phyloP scores from a whole-genome alignment of 1,140 invertebrate species.

The Drosophila asahinai region DNA sequence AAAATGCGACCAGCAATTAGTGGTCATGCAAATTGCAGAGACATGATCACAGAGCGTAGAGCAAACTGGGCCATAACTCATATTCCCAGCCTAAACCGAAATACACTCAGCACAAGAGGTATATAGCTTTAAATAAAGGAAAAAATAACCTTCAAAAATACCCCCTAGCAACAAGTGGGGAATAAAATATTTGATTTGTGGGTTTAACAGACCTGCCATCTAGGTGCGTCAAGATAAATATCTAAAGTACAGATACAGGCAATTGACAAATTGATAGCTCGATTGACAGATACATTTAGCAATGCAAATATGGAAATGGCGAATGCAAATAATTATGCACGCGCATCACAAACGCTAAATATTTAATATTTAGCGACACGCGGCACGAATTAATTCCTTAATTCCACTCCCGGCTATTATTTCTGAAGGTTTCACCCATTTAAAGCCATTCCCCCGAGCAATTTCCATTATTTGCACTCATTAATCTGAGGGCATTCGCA shows the following conservation, averaged over 20 bases:
- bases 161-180: conserved; percentile 1
- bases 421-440: conserved; percentile 1
- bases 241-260: conserved; percentile 24
- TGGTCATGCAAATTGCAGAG: conserved; percentile 60
- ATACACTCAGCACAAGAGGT: conserved; percentile 14
- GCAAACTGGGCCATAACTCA: conserved; percentile 46
- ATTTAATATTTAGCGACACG: conserved; percentile 17
- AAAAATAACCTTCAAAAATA: not conserved
- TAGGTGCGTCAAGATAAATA: conserved; percentile 25
- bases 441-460: not conserved
- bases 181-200: conserved; percentile 5
- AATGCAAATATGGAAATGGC: conserved; percentile 25
- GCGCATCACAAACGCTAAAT: conserved; percentile 22
- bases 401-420: conserved; percentile 7
- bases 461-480: conserved; percentile 5
- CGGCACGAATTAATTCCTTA: not conserved
- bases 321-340: not conserved
- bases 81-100: conserved; percentile 12
- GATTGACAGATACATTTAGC: conserved; percentile 33
- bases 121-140: not conserved
- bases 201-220: not conserved
- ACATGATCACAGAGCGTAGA: conserved; percentile 14
- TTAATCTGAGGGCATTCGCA: conserved; percentile 42
- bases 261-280: conserved; percentile 39
- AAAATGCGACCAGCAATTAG: conserved; percentile 59